Conservation (phyloP, 2,113 vertebrate species). For the Camelus dromedarius region DNA sequence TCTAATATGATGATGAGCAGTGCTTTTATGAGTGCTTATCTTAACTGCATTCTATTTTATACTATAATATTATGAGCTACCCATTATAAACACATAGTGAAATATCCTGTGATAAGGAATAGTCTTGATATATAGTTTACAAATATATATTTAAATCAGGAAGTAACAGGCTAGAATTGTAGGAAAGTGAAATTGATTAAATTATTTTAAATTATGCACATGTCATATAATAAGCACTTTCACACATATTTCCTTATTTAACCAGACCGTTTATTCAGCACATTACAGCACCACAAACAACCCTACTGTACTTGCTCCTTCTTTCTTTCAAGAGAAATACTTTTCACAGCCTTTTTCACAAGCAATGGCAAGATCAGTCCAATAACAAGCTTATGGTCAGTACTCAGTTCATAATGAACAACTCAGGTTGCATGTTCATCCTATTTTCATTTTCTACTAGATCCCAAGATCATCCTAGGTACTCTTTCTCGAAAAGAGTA, state of each 20-base stretch:
- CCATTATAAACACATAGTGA: background rate
- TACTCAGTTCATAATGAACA: background rate
- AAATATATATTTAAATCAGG: background rate
- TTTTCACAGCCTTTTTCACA: background rate
- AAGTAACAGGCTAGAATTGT: background rate
- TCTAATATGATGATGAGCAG: background rate
- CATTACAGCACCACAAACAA: background rate
- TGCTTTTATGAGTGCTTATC: background rate
- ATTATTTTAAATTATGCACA: background rate
- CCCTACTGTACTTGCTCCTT: background rate
- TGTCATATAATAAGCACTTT: background rate
- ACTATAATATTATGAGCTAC: background rate
- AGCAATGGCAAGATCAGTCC: background rate
- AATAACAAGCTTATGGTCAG: background rate
- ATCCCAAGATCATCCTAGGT: background rate
- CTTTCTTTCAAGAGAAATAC: background rate
- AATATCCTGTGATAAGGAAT: background rate
- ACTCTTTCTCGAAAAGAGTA: background rate
- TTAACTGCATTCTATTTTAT: conserved; percentile 8
- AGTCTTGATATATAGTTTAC: background rate
- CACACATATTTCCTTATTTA: background rate
- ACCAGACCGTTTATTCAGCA: background rate
- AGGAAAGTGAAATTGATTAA: background rate
- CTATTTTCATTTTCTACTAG: background rate
- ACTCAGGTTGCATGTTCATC: background rate